phyloP scores from a whole-genome alignment of 1,140 invertebrate species.

The Bombus confusus region DNA sequence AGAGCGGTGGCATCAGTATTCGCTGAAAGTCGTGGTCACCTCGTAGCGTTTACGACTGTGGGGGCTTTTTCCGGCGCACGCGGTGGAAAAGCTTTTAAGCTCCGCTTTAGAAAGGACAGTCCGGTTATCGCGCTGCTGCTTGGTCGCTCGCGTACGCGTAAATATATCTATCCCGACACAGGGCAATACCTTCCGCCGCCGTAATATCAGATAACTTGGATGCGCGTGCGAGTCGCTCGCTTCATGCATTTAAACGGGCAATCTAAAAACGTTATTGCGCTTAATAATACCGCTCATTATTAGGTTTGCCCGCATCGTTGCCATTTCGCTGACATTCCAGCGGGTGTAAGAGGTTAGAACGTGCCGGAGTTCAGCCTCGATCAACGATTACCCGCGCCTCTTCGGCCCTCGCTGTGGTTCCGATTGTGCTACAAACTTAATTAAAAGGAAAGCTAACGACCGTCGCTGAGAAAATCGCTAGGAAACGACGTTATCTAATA shows the following conservation, averaged over 20 bases:
- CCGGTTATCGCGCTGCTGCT: conserved; percentile 68
- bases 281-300: conserved; percentile 60
- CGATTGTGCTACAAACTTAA: not conserved
- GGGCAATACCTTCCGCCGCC: conserved; percentile 30
- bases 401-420: not conserved
- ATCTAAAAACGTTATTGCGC: conserved; percentile 69
- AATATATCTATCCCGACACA: conserved; percentile 65
- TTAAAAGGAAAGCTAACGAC: not conserved
- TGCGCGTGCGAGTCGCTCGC: conserved; percentile 38
- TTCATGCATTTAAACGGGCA: conserved; percentile 76
- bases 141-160: conserved; percentile 59
- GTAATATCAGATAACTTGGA: conserved; percentile 56
- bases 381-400: conserved; percentile 1
- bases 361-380: not conserved
- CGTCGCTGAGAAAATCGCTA: not conserved
- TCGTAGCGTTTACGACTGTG: conserved; percentile 25
- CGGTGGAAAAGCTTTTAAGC: conserved; percentile 72
- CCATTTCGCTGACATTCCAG: not conserved
- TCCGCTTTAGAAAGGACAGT: conserved; percentile 70
- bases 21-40: conserved; percentile 58
- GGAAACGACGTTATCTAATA: not conserved
- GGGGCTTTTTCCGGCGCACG: conserved; percentile 49
- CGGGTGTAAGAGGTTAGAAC: not conserved
- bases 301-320: conserved; percentile 9
- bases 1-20: conserved; percentile 55